A percentile compares a stretch with the other conserved stretches of the same genome.
These are phyloP conservation scores for Dromius quadrimaculatus DNA, from an alignment of 2,888 invertebrate genomes.

Conservation along the genomic window DNA sequence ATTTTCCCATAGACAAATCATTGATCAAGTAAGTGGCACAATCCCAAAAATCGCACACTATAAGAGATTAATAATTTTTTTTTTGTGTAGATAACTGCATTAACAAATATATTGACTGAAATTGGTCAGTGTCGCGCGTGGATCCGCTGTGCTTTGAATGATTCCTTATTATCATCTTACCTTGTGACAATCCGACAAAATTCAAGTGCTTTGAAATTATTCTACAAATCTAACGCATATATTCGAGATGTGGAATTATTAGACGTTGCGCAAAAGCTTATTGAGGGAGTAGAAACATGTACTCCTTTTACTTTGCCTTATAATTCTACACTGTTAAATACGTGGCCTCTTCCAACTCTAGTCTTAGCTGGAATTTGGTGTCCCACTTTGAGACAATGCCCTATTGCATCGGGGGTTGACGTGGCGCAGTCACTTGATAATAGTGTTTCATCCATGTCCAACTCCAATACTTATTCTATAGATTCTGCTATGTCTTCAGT, in stretches of 20 bases:
- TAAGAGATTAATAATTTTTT: background rate
- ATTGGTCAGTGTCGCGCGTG: constrained; percentile 93
- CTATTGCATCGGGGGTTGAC: constrained; percentile 82
- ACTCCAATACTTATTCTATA: constrained; percentile 63
- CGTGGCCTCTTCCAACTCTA: constrained; percentile 88
- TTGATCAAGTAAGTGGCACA: constrained; percentile 74
- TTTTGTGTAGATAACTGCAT: constrained; percentile 72
- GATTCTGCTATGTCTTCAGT: constrained; percentile 65
- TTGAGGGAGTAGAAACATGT: constrained; percentile 82
- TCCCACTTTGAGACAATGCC: constrained; percentile 81
- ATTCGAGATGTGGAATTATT: constrained; percentile 85
- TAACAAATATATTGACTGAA: constrained; percentile 87
- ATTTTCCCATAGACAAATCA: constrained; percentile 89
- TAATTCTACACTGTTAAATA: constrained; percentile 89
- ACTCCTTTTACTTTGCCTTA: constrained; percentile 81
- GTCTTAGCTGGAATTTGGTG: constrained; percentile 88
- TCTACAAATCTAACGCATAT: constrained; percentile 85
- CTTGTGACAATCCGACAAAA: constrained; percentile 84
- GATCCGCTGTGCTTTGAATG: constrained; percentile 90
- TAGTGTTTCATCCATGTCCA: constrained; percentile 55
- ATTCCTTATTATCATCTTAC: constrained; percentile 88
- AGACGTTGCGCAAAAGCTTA: constrained; percentile 80
- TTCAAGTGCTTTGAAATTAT: constrained; percentile 81
- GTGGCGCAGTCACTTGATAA: constrained; percentile 73
- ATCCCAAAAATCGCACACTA: background rate